phyloP scores from a whole-genome alignment of 2,113 vertebrate species.

The Calidris pugnax region DNA sequence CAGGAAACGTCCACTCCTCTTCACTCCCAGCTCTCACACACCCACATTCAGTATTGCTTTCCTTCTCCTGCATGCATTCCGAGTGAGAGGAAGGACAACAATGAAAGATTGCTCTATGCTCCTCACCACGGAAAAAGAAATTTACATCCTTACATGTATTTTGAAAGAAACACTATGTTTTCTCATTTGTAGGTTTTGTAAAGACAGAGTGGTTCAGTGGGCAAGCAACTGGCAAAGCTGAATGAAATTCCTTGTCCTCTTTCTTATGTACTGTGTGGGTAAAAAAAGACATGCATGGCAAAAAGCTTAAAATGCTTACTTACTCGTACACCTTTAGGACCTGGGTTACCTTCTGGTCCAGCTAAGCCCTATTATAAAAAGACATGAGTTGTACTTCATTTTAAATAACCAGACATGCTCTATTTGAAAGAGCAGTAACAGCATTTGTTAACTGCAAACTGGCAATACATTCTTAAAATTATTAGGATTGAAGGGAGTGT shows the following conservation, averaged over 20 bases:
- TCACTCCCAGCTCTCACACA: not conserved
- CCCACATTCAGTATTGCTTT: not conserved
- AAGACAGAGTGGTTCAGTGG: not conserved
- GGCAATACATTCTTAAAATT: not conserved
- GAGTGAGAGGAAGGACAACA: not conserved
- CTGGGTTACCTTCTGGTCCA: slow-evolving; percentile 92
- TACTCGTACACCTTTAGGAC: slow-evolving; percentile 93
- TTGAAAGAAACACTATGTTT: not conserved
- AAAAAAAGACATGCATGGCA: not conserved
- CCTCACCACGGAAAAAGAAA: not conserved
- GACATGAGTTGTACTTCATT: slow-evolving; percentile 16
- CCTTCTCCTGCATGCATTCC: not conserved
- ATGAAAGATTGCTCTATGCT: not conserved
- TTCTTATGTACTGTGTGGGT: not conserved
- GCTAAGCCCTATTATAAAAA: slow-evolving; percentile 84
- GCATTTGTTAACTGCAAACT: not conserved
- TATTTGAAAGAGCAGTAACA: not conserved
- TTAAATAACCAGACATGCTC: not conserved
- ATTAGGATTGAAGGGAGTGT: not conserved
- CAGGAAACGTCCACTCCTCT: not conserved
- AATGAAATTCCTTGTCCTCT: not conserved
- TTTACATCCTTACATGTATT: not conserved
- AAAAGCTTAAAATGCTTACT: slow-evolving; percentile 74
- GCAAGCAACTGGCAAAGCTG: not conserved
- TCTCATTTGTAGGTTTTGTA: not conserved